Evolutionary conservation across 1,140 invertebrate genomes (phyloP), one percentile per base, ranked within the genome.

Genomic region (Conus ventricosus): DNA sequence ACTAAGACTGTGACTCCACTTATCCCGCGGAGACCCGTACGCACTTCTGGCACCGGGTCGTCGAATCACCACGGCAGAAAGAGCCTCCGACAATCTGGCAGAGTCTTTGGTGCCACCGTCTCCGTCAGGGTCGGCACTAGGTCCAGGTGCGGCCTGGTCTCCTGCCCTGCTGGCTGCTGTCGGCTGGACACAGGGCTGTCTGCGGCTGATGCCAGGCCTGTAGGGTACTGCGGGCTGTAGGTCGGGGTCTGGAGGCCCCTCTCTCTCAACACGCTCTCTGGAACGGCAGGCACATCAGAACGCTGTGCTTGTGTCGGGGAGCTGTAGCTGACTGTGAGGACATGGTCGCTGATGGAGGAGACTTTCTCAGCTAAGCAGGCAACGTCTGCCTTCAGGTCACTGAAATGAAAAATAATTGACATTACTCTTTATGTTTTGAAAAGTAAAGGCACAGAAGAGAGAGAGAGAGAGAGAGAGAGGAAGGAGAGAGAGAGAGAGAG

Each of bases 31-130:
- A 11, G 90, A 91, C 20, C 83, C 87, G 63, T 89, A 91, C 23
- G 87, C 71, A 53, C 87, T 85, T 81, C 85, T 89, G 51, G 87
- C 78, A 3, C 57, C 67, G 0, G 88, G 85, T n/a, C 87, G 55
- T 4, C 88, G 87, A 57, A 91, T 89, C 23, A 91, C 87, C 5
- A 89, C 90, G 55, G 90, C 90, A 53, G 63, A 23, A 63, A 67
- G 82, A 27, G 25, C 55, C 5, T 51, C 27, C 20, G 53, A 67
- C 23, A 25, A 23, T 4, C 27, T n/a, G 39, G 39, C 39, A 0
- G 39, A 39, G 53, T 55, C 53, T 81, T 20, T 57, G 25, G 25
- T 76, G 8, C 25, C 15, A 17, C n/a, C 23, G 23, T 63, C 80
- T 60, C 27, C 57, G 51, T 71, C 39, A 39, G 5, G n/a, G n/a